A percentile compares a stretch with the other conserved stretches of the same genome.
Conservation (phyloP, 2,797 vertebrate species). For the Columba guinea region DNA sequence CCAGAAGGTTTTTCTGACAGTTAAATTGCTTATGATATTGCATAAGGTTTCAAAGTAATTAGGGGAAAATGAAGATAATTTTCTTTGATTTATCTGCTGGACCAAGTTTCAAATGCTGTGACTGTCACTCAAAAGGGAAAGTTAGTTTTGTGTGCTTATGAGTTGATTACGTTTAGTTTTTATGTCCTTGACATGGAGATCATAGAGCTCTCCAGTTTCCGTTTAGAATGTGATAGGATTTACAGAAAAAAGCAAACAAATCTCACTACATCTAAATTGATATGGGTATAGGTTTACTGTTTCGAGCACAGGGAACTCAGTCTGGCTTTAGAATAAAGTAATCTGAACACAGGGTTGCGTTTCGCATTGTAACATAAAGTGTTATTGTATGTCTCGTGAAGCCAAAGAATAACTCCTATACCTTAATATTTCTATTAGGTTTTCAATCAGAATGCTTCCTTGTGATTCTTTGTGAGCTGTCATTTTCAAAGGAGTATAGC, state of each 20-base stretch:
- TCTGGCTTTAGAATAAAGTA: not conserved
- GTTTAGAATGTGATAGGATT: not conserved
- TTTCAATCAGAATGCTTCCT: not conserved
- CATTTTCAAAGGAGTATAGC: not conserved
- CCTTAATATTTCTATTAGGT: not conserved
- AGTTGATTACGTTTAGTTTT: not conserved
- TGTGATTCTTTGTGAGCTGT: not conserved
- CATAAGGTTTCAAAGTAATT: not conserved
- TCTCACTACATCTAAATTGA: not conserved
- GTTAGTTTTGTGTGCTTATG: not conserved
- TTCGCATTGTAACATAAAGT: not conserved
- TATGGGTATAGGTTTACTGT: not conserved
- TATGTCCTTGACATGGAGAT: not conserved
- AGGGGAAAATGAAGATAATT: not conserved
- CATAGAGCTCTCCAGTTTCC: not conserved
- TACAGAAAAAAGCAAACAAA: not conserved
- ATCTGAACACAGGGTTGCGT: not conserved
- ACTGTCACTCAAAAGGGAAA: not conserved
- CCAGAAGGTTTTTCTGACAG: not conserved
- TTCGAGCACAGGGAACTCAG: not conserved
- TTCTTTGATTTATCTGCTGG: not conserved
- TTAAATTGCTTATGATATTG: not conserved
- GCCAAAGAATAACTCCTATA: not conserved
- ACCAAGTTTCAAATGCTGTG: not conserved
- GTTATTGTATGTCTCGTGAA: not conserved